Conservation (phyloP, 2,888 invertebrate species). For the Meghimatium bilineatum region DNA sequence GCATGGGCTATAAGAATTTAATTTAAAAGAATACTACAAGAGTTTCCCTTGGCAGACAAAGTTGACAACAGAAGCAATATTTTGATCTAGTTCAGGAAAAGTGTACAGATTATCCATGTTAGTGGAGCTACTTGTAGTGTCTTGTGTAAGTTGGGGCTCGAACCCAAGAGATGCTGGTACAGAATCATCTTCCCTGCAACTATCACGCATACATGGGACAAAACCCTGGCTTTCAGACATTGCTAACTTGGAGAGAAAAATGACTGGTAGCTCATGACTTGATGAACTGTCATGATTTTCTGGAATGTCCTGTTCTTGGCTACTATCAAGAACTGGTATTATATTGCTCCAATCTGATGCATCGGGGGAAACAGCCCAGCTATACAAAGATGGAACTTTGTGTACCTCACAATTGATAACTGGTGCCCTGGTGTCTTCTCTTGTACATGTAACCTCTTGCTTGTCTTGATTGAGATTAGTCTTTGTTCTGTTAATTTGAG, state of each 20-base stretch:
- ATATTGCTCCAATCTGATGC: background rate
- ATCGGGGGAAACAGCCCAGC: background rate
- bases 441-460: background rate
- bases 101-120: background rate
- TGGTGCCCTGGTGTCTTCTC: background rate
- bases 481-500: background rate
- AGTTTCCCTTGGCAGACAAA: constrained; percentile 9
- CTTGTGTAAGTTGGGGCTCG: background rate
- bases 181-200: background rate
- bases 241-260: background rate
- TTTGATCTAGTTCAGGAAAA: background rate
- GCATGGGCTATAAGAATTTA: no score
- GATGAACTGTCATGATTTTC: background rate
- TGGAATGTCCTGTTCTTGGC: background rate
- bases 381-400: background rate
- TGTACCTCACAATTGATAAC: background rate
- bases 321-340: background rate
- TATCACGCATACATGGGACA: background rate
- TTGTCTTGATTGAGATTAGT: background rate
- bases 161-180: background rate
- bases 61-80: constrained; percentile 2
- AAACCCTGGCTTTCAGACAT: background rate
- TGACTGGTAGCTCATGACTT: background rate
- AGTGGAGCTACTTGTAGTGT: background rate
- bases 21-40: background rate